Evolutionary conservation across 2,888 invertebrate species (phyloP), one percentile per base, ranked within the genome.

Genomic region (Nomada ferruginata): DNA sequence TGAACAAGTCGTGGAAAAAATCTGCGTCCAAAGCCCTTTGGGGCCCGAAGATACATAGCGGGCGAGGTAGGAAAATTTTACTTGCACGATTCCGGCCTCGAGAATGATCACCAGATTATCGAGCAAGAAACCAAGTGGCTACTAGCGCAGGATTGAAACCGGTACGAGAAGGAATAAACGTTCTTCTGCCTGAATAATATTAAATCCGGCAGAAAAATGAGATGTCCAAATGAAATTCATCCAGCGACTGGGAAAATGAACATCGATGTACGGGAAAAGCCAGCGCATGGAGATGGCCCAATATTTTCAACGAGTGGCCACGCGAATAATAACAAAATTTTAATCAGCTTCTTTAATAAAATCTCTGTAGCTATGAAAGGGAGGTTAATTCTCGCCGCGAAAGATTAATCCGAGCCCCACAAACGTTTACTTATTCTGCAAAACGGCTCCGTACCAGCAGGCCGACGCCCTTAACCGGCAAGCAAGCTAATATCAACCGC

Each of bases 281-380:
- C 42, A 60, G 42, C 4, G 4, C 23, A 15, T 29, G 63, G 10
- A 4, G 20, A 23, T 47, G 55, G 29, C n/a, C 10, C 36, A 47
- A 47, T 47, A 76, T 61, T 15, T 44, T 13, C 29, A 26, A 7
- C 11, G 23, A n/a, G 15, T 9, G 42, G 36, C 23, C 29, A 20
- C 57, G 15, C 23, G 23, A 44, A 63, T 55, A 10, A 44, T 7
- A 36, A 68, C 55, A 50, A 75, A 68, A 61, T 61, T 42, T 76
- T 76, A 63, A 64, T 76, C 76, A 42, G 23, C 42, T 7, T 15
- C 15, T 52, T 77, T 79, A 71, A 79, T 79, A 71, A 79, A 77
- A 71, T 2, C n/a, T n/a, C 7, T 4, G n/a, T 2, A 29, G 11
- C n/a, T 26, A 0, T 11, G 5, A 13, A 29, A 47, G 47, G 44